phyloP scores from a whole-genome alignment of 2,113 vertebrate genomes.

The Acanthisitta chloris region DNA sequence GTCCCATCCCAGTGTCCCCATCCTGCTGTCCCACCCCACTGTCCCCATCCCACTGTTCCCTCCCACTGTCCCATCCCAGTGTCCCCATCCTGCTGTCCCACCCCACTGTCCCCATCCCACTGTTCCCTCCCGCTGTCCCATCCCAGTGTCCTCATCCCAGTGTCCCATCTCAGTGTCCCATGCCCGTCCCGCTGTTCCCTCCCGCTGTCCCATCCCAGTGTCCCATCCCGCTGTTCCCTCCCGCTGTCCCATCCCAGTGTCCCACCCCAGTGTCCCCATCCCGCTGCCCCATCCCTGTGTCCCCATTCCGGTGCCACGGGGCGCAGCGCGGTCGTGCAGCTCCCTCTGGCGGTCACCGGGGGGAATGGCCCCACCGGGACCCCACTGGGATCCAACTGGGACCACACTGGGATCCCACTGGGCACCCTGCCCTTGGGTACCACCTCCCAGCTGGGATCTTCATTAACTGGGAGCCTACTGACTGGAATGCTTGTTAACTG shows the following conservation, averaged over 20 bases:
- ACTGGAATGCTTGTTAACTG: too few relatives aligned
- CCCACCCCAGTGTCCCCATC: too few relatives aligned
- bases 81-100: background rate
- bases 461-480: too few relatives aligned
- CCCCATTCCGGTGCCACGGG: background rate
- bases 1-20: background rate
- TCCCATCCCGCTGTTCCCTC: too few relatives aligned
- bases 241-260: background rate
- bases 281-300: background rate
- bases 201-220: too few relatives aligned
- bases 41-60: background rate
- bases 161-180: too few relatives aligned
- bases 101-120: background rate
- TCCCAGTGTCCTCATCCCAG: too few relatives aligned
- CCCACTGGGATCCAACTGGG: fast-evolving
- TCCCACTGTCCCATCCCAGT: background rate
- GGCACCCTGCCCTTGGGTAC: too few relatives aligned
- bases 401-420: background rate
- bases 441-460: too few relatives aligned
- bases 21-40: too few relatives aligned
- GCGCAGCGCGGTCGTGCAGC: background rate
- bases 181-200: too few relatives aligned
- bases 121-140: too few relatives aligned
- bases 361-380: background rate
- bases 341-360: background rate